phyloP scores from a whole-genome alignment of 2,888 invertebrate species.

The Phyllotreta striolata region DNA sequence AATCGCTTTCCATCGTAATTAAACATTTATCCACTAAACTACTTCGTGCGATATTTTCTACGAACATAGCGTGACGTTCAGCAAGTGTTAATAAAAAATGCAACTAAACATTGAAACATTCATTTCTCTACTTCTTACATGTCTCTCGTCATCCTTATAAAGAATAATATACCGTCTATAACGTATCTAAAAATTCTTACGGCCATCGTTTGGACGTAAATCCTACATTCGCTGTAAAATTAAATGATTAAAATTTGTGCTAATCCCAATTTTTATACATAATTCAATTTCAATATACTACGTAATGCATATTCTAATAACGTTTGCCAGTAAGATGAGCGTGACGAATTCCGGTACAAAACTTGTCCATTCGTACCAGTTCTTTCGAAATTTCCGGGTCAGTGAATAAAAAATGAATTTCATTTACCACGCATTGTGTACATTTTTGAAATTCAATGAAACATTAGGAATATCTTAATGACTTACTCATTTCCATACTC shows the following conservation, averaged over 20 bases:
- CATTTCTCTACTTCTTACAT: constrained; percentile 33
- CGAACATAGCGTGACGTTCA: not conserved
- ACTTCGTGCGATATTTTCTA: constrained; percentile 2
- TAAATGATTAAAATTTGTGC: constrained; percentile 4
- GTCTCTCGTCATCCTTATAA: constrained; percentile 23
- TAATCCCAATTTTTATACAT: no score
- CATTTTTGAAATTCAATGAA: constrained; percentile 3
- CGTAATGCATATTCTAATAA: no score
- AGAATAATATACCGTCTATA: constrained; percentile 24
- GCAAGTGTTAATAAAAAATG: constrained; percentile 4
- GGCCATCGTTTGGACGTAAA: constrained; percentile 30
- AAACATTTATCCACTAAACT: not conserved
- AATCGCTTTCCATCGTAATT: no score
- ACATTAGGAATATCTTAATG: no score
- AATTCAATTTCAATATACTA: no score
- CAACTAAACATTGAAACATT: constrained; percentile 21
- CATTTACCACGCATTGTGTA: no score
- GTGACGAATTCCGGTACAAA: no score
- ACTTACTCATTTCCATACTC: constrained; percentile 38
- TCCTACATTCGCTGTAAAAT: constrained; percentile 31
- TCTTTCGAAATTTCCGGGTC: no score
- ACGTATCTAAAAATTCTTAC: constrained; percentile 26
- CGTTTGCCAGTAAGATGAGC: no score
- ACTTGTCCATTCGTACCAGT: no score
- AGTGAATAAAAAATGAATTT: no score